phyloP scores from a whole-genome alignment of 2,888 invertebrate species.

The Melanchra persicariae region DNA sequence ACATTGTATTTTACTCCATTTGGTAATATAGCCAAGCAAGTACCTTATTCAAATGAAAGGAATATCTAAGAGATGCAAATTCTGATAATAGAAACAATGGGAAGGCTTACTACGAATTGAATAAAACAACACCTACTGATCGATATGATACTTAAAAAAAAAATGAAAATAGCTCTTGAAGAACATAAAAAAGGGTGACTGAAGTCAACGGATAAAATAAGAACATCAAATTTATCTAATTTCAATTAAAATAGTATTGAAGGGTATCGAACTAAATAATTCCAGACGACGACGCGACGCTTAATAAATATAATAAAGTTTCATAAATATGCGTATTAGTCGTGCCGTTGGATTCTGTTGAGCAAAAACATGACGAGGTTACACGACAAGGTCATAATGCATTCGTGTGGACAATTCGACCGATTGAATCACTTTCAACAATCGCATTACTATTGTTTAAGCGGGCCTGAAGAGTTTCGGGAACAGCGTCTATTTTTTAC shows the following conservation, averaged over 20 bases:
- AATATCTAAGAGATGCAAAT: constrained; percentile 21
- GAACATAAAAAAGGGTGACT: not conserved
- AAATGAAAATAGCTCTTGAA: constrained; percentile 10
- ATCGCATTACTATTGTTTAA: constrained; percentile 36
- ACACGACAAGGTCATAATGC: constrained; percentile 73
- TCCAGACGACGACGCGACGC: constrained; percentile 27
- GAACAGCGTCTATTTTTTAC: constrained; percentile 7
- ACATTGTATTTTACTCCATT: constrained; percentile 41
- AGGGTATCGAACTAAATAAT: constrained; percentile 9
- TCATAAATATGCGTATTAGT: constrained; percentile 65
- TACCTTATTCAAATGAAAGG: constrained; percentile 18
- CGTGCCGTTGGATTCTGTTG: constrained; percentile 74
- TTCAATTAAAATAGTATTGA: constrained; percentile 12
- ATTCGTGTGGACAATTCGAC: constrained; percentile 68
- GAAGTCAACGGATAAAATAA: not conserved
- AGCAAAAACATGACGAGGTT: constrained; percentile 80
- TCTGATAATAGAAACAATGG: constrained; percentile 28
- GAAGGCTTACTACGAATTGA: constrained; percentile 5
- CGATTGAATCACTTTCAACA: constrained; percentile 62
- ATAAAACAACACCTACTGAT: constrained; percentile 5
- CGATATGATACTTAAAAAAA: constrained; percentile 7
- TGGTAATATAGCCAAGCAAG: constrained; percentile 4
- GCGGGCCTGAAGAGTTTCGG: constrained; percentile 25
- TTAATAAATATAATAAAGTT: constrained; percentile 35
- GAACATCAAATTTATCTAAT: constrained; percentile 3